Base-by-base conservation (phyloP, 2,797 vertebrate species). In the Eulemur coronatus region DNA sequence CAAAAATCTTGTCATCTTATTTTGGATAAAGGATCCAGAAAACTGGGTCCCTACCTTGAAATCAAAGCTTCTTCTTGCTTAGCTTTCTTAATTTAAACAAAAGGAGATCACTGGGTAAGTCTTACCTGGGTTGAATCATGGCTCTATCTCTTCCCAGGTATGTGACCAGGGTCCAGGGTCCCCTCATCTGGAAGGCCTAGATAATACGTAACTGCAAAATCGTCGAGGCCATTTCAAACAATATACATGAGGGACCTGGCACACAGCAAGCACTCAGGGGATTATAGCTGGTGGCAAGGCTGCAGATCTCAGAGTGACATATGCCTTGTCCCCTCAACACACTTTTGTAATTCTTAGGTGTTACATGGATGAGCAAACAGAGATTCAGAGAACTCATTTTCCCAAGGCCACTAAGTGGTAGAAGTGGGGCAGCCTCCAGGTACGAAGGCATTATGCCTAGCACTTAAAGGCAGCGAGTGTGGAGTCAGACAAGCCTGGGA, bases 1-100 rank as follows among this genome's bases (percentile, higher is more conserved):
- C 48, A 61, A 94, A 94, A 52, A 20, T 26, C 41, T 0, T n/a
- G 35, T n/a, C 65, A 61, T 20, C 28, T 26, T 18, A 72, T 46
- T 89, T 67, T 55, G 84, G 13, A 69, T 50, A 73, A 35, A 90
- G 84, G 80, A 95, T 33, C 52, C 61, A 90, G 52, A 93, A 93
- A 90, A 48, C 33, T 85, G 30, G 63, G 33, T 61, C 46, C n/a
- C 80, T 76, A 75, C 15, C 67, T 82, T 73, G 38, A 97, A 94
- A 91, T 24, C 85, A 73, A 89, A 84, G n/a, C 26, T 59, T 26
- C 26, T 75, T 61, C 67, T 35, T 7, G 20, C 38, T 91, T 69
- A 75, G 48, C 17, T 12, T 70, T 86, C 41, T 80, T 84, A 52
- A 92, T 57, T 85, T 79, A 96, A 89, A 63, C 11, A 17, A 80